These are phyloP conservation scores for Halictus ligatus DNA, from an alignment of 2,888 invertebrate species.

Conservation along the genomic window DNA sequence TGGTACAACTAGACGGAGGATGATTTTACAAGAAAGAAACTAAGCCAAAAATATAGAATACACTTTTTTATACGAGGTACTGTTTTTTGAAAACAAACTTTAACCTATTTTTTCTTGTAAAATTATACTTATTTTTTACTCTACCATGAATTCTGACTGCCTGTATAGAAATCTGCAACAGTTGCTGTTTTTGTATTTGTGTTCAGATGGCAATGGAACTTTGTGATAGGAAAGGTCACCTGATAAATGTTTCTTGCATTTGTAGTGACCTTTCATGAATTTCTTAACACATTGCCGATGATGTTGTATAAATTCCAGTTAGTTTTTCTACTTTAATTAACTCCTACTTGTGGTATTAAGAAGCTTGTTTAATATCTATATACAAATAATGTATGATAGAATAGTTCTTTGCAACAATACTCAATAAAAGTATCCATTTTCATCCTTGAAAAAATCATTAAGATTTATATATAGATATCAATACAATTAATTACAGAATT, in stretches of 20 bases:
- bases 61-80: background rate
- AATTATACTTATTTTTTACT: background rate
- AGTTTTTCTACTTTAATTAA: background rate
- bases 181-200: background rate
- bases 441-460: background rate
- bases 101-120: background rate
- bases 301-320: background rate
- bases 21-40: background rate
- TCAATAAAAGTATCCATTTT: conserved; percentile 1
- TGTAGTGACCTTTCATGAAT: background rate
- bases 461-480: background rate
- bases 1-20: background rate
- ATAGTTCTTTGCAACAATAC: background rate
- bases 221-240: background rate
- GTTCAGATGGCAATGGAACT: background rate
- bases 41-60: background rate
- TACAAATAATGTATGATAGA: conserved; percentile 1
- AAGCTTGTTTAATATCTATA: conserved; percentile 11
- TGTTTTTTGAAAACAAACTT: background rate
- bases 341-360: background rate
- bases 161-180: background rate
- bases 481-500: background rate
- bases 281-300: background rate
- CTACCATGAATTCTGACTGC: background rate
- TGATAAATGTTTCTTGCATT: conserved; percentile 3